Conservation (phyloP, 2,113 vertebrate genomes). For the Rhabdornis inornatus region DNA sequence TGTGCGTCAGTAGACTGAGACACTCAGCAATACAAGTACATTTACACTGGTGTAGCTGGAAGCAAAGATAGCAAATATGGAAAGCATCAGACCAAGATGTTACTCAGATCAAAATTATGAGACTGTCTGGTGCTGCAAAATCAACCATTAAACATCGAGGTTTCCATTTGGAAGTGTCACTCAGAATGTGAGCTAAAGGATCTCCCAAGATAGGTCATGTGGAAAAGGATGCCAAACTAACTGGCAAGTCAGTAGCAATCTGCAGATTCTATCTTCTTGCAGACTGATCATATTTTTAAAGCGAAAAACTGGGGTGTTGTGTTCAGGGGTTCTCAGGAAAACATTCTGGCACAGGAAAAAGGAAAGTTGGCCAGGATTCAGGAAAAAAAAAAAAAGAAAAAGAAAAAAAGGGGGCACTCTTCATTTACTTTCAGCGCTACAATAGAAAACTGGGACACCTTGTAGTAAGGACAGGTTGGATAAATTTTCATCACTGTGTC, state of each 20-base stretch:
- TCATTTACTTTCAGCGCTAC: not conserved
- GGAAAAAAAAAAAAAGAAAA: not conserved
- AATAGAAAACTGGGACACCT: conserved; percentile 27
- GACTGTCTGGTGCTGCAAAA: not conserved
- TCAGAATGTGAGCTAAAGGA: conserved; percentile 7
- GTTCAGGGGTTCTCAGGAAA: conserved; percentile 52
- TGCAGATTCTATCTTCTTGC: conserved; percentile 1
- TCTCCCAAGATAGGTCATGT: conserved; percentile 20
- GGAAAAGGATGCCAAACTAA: conserved; percentile 20
- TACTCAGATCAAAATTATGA: not conserved
- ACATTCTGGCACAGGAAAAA: conserved; percentile 13
- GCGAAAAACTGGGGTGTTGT: conserved; percentile 53
- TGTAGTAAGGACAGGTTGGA: conserved; percentile 39
- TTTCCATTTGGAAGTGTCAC: not conserved
- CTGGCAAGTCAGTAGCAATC: conserved; percentile 12
- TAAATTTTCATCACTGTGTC: conserved; percentile 11
- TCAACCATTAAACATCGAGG: not conserved
- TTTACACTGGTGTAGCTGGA: not conserved
- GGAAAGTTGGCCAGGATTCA: conserved; percentile 8
- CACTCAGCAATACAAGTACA: not conserved
- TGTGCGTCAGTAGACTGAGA: not conserved
- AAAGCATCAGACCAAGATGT: not conserved
- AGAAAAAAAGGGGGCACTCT: not conserved
- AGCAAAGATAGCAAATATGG: not conserved
- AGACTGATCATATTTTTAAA: conserved; percentile 43